Evolutionary conservation across 2,888 invertebrate genomes (phyloP), one percentile per base, ranked within the genome.

Genomic region (Fragum fragum): DNA sequence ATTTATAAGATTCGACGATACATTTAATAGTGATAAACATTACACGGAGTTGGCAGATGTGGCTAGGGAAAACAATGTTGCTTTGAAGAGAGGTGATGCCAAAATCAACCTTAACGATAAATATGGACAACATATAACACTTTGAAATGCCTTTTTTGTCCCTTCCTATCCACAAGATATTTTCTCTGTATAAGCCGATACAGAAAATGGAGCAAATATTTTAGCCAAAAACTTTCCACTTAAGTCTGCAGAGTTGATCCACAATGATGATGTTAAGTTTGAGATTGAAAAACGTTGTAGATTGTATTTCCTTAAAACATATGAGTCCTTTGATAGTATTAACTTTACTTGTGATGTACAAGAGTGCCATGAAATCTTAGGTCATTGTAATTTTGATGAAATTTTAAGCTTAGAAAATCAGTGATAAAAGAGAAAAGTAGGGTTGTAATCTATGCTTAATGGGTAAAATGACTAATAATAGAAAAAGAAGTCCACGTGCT

Each of bases 111-210:
- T 84, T 14, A 14, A 18, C 9, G 82, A 82, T 63, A 42, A 21
- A 7, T 53, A 39, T 32, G 82, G 76, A 29, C 53, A 57, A 9
- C 16, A 69, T 18, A 69, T 70, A 14, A 53, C n/a, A 16, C 53
- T 83, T 7, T 57, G 81, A 77, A 81, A 86, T 63, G 85, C 84
- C 18, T 63, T 87, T 26, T 73, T 29, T 70, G 73, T 85, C 0
- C 85, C 85, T n/a, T 68, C 81, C 18, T 86, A 68, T 66, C 16
- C 32, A 14, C 76, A 79, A 26, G 73, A 83, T 61, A 85, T 85
- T 53, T 87, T 87, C 47, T 88, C 87, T 28, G 88, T 88, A 18
- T 80, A 82, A 42, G 85, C 85, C 23, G 85, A 82, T 29, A 53
- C 53, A 14, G 53, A 53, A 53, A 53, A 53, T 53, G 53, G 53